These are phyloP conservation scores for Cinclus cinclus DNA, from an alignment of 2,113 vertebrate species.

Conservation along the genomic window DNA sequence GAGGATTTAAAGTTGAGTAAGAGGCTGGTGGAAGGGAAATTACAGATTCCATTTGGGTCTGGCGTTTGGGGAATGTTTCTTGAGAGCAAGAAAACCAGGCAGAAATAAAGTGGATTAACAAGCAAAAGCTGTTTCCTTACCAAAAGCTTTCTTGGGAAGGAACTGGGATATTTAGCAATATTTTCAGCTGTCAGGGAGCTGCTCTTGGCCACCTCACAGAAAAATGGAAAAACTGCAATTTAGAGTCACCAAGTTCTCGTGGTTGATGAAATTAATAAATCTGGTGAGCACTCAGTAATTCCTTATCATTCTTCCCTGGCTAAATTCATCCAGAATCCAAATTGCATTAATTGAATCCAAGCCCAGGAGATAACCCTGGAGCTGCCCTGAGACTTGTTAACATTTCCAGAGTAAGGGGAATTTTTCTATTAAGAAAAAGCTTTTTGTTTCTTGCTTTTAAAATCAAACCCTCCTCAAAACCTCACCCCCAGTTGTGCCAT, in stretches of 20 bases:
- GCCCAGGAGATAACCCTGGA: neutral
- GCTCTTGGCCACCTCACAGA: neutral
- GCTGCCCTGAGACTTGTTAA: neutral
- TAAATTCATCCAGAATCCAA: neutral
- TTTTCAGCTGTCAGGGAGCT: slow-evolving; percentile 6
- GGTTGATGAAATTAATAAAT: neutral
- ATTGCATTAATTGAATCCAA: neutral
- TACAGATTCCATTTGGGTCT: neutral
- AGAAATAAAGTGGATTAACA: neutral
- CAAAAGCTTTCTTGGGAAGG: neutral
- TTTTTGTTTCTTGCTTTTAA: neutral
- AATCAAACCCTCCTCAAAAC: neutral
- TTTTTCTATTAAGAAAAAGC: neutral
- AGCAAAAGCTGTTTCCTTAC: neutral
- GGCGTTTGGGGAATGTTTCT: neutral
- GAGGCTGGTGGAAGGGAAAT: neutral
- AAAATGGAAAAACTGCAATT: neutral
- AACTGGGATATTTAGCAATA: neutral
- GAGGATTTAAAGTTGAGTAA: neutral
- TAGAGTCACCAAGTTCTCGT: neutral
- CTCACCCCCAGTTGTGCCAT: neutral
- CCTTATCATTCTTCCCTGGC: neutral
- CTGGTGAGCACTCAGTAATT: neutral
- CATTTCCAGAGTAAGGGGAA: neutral
- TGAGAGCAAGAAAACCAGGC: neutral